These are phyloP conservation scores for Cheilosia urbana DNA, from an alignment of 2,888 invertebrate species.

Conservation along the genomic window DNA sequence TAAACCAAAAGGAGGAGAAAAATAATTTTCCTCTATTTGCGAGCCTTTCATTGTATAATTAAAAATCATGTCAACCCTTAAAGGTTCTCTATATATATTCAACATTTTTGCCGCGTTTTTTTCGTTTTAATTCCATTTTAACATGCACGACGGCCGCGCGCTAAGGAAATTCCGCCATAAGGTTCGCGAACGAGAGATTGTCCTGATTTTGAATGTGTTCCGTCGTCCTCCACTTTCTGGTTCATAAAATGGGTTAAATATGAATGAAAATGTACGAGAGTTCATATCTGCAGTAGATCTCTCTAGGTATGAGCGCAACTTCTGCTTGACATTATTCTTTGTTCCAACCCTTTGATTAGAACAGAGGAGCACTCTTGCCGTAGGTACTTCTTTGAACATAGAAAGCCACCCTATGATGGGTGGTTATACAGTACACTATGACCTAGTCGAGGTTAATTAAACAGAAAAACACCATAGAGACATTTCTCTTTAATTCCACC, in stretches of 20 bases:
- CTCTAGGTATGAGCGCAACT: constrained; percentile 17
- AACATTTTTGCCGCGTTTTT: not conserved
- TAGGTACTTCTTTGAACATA: not conserved
- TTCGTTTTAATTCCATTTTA: constrained; percentile 36
- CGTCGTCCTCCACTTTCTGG: constrained; percentile 3
- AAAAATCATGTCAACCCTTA: constrained; percentile 60
- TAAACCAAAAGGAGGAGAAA: not conserved
- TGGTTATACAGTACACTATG: constrained; percentile 12
- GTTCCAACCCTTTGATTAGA: not conserved
- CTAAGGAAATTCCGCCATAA: constrained; percentile 14
- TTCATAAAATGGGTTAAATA: constrained; percentile 48
- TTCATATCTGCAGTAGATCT: constrained; percentile 14
- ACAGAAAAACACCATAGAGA: constrained; percentile 31
- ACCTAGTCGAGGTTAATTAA: constrained; percentile 61
- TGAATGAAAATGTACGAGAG: constrained; percentile 14
- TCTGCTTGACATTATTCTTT: constrained; percentile 35
- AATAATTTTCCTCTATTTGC: constrained; percentile 2
- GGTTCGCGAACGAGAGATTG: not conserved
- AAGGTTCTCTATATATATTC: constrained; percentile 27
- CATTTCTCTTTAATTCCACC: constrained; percentile 28
- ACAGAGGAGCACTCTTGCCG: not conserved
- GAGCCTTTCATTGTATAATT: constrained; percentile 60
- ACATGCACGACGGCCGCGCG: constrained; percentile 30
- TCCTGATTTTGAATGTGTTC: constrained; percentile 23
- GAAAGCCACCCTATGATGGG: constrained; percentile 24